Percentiles rank a stretch among this genome's conserved stretches.
Conservation (phyloP, 2,797 vertebrate genomes). For the Saxicola maurus region DNA sequence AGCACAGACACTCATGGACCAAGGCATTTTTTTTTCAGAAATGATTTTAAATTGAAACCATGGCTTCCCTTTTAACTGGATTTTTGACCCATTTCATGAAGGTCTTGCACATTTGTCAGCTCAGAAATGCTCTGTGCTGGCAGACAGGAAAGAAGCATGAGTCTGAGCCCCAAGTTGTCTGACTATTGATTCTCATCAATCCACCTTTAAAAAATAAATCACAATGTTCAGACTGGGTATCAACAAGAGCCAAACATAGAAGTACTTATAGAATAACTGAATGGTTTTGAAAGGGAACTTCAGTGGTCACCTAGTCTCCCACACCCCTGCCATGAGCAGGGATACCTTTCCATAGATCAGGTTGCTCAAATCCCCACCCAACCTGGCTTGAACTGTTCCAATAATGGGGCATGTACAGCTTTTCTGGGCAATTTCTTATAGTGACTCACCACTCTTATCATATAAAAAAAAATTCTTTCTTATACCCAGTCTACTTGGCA, state of each 20-base stretch:
- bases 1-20: background rate
- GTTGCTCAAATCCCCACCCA: background rate
- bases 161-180: background rate
- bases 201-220: background rate
- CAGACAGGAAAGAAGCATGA: background rate
- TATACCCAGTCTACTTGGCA: background rate
- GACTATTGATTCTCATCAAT: background rate
- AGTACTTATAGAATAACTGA: background rate
- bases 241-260: background rate
- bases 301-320: background rate
- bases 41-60: background rate
- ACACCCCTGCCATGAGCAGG: background rate
- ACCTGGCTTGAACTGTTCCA: background rate
- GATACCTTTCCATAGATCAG: background rate
- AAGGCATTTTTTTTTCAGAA: background rate
- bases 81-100: background rate
- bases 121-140: background rate
- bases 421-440: background rate
- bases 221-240: background rate
- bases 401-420: background rate
- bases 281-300: background rate
- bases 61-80: background rate
- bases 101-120: background rate
- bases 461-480: background rate
- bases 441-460: background rate